phyloP scores from a whole-genome alignment of 2,797 vertebrate species.

The Poeciliopsis turneri region DNA sequence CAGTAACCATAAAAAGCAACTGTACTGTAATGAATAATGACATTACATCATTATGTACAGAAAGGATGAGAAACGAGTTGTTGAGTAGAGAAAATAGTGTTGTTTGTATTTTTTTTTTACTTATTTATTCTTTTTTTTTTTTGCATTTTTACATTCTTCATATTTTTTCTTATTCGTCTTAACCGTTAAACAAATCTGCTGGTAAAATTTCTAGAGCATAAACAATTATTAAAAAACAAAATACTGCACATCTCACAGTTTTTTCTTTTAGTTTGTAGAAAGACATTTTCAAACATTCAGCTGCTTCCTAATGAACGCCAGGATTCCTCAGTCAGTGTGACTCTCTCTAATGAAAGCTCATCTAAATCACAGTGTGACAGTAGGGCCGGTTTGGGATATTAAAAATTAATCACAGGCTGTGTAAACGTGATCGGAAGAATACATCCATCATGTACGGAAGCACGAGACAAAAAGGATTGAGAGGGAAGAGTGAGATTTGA shows the following conservation, averaged over 20 bases:
- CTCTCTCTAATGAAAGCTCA: constrained; percentile 25
- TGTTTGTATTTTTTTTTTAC: not conserved
- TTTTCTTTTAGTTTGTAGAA: constrained; percentile 3
- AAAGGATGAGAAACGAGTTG: constrained; percentile 18
- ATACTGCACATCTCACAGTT: not conserved
- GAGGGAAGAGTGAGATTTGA: constrained; percentile 15
- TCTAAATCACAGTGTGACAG: constrained; percentile 30
- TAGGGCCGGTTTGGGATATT: constrained; percentile 29
- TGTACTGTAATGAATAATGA: constrained; percentile 36
- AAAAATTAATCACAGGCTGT: constrained; percentile 40
- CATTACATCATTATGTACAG: constrained; percentile 14
- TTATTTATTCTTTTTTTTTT: not conserved
- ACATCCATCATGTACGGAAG: constrained; percentile 37
- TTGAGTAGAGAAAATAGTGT: constrained; percentile 18
- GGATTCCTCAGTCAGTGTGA: constrained; percentile 25
- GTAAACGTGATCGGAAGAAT: constrained; percentile 42
- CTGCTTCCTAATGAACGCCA: constrained; percentile 4
- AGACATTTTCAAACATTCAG: constrained; percentile 17
- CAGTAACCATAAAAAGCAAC: constrained; percentile 43
- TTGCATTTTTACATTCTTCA: not conserved
- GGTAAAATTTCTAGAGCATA: constrained; percentile 19
- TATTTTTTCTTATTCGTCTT: not conserved
- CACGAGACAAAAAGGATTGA: constrained; percentile 11
- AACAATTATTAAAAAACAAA: not conserved
- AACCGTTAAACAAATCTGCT: constrained; percentile 6